phyloP scores from a whole-genome alignment of 2,113 vertebrate genomes.

The Poicephalus gulielmi region DNA sequence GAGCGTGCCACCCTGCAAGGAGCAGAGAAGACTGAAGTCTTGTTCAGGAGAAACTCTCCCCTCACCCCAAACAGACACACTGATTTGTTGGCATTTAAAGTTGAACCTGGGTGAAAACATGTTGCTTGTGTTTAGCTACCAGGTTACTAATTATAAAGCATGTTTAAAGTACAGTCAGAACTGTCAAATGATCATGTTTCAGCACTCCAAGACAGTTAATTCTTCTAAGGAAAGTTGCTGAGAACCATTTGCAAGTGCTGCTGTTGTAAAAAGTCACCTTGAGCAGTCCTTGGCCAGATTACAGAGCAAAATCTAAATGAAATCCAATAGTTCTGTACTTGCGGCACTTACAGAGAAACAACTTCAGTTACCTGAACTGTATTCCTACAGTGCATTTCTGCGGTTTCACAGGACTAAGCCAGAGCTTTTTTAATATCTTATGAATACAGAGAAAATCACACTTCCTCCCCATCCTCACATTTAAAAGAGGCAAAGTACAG shows the following conservation, averaged over 20 bases:
- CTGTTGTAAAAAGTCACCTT: neutral
- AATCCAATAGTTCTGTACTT: neutral
- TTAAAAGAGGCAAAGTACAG: neutral
- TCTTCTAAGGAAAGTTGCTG: neutral
- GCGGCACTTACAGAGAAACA: neutral
- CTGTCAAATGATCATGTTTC: neutral
- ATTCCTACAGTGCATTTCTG: neutral
- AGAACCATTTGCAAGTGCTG: neutral
- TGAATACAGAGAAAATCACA: neutral
- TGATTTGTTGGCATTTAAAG: neutral
- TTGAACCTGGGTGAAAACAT: neutral
- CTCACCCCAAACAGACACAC: neutral
- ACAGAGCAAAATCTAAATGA: neutral
- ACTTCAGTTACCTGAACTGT: neutral
- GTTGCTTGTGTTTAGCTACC: neutral
- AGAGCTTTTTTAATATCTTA: neutral
- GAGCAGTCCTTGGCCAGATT: neutral
- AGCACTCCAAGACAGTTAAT: neutral
- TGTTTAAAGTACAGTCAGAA: constrained; percentile 3
- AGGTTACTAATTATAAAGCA: neutral
- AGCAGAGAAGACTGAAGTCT: neutral
- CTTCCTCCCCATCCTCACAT: neutral
- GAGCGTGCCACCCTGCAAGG: constrained; percentile 89
- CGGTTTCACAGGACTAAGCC: neutral
- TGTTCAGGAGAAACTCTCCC: neutral